Base-by-base conservation (phyloP, 2,888 invertebrate species). In the Drosophila eohydei region DNA sequence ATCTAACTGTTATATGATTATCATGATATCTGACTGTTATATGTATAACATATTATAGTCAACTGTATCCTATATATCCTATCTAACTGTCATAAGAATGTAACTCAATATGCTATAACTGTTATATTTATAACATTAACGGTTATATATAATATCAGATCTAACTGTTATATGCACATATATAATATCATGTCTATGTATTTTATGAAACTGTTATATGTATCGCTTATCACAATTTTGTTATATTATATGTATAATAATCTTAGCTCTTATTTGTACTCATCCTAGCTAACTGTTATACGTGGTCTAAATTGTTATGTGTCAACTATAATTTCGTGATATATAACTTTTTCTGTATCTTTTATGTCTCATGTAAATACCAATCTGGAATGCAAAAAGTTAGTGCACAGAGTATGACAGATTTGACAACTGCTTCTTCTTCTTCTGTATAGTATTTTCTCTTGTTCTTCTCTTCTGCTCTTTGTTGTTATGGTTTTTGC, bases 351-450 rank as follows among this genome's bases (percentile, higher is more conserved):
- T 14, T 4, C 28, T 46, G 21, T 21, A 21, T 21, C 21, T 21
- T 21, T 21, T 21, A 21, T 46, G 28, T 26, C 44, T 1, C 26
- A 7, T 14, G 8, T 8, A n/a, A 32, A 6, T 16, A 50, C 11
- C 32, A 16, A 32, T 11, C 5, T 11, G 32, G 32, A 32, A 48
- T n/a, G 9, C n/a, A 30, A 8, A 30, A 9, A 50, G 30, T 32
- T n/a, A 48, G 3, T 32, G n/a, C n/a, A 48, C 48, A 48, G 11
- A 50, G 16, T 3, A 3, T 0, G 12, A 12, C 6, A 9, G 11
- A 1, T 16, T 41, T 60, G 8, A 21, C 26, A 36, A 30, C 30
- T 52, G 43, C 43, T 54, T 66, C 21, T 43, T 26, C 46, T 30
- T 50, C 6, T 46, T 12, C 4, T 50, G 14, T 46, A 30, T n/a